Conservation (phyloP, 2,797 vertebrate species). For the Bufotes viridis region DNA sequence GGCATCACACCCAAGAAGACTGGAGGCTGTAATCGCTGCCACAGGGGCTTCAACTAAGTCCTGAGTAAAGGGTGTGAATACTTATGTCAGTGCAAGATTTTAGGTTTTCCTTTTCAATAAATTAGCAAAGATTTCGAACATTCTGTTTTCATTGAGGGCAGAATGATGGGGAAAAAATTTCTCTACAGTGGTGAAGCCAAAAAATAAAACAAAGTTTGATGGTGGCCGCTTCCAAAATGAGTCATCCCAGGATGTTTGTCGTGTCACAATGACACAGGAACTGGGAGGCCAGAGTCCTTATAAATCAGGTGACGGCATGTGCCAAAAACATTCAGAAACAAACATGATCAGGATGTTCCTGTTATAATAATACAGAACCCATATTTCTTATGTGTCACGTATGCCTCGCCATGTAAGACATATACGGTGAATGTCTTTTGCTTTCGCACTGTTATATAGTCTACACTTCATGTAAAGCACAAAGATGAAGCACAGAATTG, state of each 20-base stretch:
- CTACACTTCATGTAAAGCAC: background rate
- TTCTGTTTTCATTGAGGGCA: no score
- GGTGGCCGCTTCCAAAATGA: background rate
- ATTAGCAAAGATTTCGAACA: no score
- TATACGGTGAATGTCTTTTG: background rate
- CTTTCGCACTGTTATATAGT: background rate
- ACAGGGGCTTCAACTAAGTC: no score
- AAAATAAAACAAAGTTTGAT: background rate
- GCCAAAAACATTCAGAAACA: background rate
- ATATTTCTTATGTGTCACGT: no score
- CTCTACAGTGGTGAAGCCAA: background rate
- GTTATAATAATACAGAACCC: background rate
- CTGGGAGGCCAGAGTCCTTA: background rate
- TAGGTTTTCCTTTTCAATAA: no score
- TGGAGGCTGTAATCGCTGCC: no score
- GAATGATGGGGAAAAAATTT: background rate
- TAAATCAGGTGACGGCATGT: conserved; percentile 19
- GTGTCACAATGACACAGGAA: background rate
- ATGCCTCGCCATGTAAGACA: background rate
- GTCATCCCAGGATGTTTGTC: background rate
- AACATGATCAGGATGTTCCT: background rate
- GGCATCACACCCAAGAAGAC: no score
- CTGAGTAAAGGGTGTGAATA: no score
- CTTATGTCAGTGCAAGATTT: no score
- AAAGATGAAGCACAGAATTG: background rate